phyloP scores from a whole-genome alignment of 2,113 vertebrate genomes.

The Brachyistius frenatus region DNA sequence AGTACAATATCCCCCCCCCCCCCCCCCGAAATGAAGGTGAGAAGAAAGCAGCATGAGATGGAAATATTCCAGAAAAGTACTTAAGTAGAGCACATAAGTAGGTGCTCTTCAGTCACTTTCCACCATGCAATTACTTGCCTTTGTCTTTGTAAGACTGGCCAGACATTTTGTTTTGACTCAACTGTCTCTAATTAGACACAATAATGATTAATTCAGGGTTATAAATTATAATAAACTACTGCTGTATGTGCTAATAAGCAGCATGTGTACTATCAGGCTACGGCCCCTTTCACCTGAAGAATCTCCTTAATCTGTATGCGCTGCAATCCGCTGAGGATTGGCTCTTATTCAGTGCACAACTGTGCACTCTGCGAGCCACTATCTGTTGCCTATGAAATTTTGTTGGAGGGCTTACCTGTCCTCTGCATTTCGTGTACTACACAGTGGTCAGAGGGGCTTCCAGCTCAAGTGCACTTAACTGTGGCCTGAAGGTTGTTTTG shows the following conservation, averaged over 20 bases:
- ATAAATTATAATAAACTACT: not conserved
- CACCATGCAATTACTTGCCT: no score
- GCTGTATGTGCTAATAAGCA: not conserved
- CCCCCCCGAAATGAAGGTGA: no score
- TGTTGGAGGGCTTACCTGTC: constrained; percentile 10
- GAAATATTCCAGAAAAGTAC: no score
- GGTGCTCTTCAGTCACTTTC: no score
- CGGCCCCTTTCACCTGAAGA: constrained; percentile 16
- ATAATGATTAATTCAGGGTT: constrained; percentile 4
- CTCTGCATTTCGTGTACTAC: constrained; percentile 8
- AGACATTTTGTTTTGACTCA: not conserved
- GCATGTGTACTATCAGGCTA: not conserved
- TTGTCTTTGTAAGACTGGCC: not conserved
- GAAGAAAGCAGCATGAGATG: no score
- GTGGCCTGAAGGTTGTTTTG: constrained; percentile 45
- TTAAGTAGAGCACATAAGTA: no score
- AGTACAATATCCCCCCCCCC: no score
- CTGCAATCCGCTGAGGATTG: constrained; percentile 2
- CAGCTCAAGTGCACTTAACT: constrained; percentile 34
- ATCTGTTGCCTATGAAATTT: not conserved
- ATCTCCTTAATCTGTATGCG: not conserved
- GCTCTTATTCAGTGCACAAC: constrained; percentile 1
- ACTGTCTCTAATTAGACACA: constrained; percentile 13
- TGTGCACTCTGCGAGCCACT: not conserved
- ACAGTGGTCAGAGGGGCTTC: not conserved